Evolutionary conservation across 2,888 invertebrate species (phyloP).

Genomic region (Melolontha melolontha): DNA sequence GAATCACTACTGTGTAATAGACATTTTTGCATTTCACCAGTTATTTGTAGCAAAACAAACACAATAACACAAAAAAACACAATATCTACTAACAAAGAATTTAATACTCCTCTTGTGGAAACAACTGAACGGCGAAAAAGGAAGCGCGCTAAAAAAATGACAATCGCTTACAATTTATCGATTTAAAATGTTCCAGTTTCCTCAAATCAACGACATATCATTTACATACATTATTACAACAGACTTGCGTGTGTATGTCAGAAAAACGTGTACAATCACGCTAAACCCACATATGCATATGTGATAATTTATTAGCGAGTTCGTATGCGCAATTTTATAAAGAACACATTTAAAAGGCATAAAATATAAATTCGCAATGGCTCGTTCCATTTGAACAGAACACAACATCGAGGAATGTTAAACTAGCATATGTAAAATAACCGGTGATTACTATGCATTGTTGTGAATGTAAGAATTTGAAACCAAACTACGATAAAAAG

Average conservation of each 20-base stretch:
- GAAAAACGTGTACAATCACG: neutral
- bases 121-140: neutral
- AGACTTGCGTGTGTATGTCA: neutral
- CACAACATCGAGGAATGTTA: neutral
- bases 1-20: too few relatives aligned
- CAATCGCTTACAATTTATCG: constrained; percentile 31
- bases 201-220: neutral
- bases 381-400: too few relatives aligned
- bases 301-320: too few relatives aligned
- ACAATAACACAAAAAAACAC: too few relatives aligned
- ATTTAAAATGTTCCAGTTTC: constrained; percentile 29
- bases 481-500: constrained; percentile 2
- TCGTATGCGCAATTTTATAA: too few relatives aligned
- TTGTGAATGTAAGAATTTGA: constrained; percentile 1
- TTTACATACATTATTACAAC: neutral
- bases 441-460: neutral
- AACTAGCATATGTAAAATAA: neutral
- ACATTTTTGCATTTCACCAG: too few relatives aligned
- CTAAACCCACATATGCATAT: too few relatives aligned
- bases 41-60: too few relatives aligned
- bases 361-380: too few relatives aligned
- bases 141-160: constrained; percentile 4
- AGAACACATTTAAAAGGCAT: too few relatives aligned
- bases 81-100: too few relatives aligned
- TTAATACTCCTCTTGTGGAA: too few relatives aligned